Base-by-base conservation (phyloP, 2,797 vertebrate species). In the Hippoglossus hippoglossus region DNA sequence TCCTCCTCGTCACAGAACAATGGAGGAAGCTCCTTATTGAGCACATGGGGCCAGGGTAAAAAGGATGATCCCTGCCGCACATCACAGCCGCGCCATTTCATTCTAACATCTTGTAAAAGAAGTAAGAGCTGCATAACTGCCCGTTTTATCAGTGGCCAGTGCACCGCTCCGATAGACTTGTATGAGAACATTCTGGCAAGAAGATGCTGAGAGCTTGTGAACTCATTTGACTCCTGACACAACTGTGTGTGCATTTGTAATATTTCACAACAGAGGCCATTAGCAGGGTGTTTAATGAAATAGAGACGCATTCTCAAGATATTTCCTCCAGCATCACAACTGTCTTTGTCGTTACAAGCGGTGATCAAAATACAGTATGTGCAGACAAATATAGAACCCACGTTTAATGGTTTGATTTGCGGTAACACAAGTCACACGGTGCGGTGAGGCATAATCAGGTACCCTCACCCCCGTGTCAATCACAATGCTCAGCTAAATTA, bases 401-500 rank as follows among this genome's bases (percentile, higher is more conserved):
- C 84, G 56, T 72, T 73, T 85, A 63, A 83, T 83, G 80, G 87
- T 91, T 87, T 82, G 73, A 92, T 92, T 87, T 65, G 67, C 86
- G 76, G 70, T 81, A 88, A 95, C 93, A 93, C 90, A 77, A 87
- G 75, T 92, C 92, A 90, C 92, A 91, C 83, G 67, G 80, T 64
- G 74, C 51, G 46, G 36, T 13, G 77, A 83, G 83, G 90, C 87
- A 90, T 93, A 93, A 94, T 94, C 91, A 93, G 88, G 86, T 90
- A 75, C 90, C 88, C 89, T 90, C 88, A 84, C 89, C 81, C 91
- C 80, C 80, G 60, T 91, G 93, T 94, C 94, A 95, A 94, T 95
- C 94, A 94, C 91, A 92, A 90, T 78, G 84, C 93, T 87, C 62
- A 46, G 59, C 86, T 94, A 88, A 94, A 95, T 95, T 92, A 95